Percentiles rank a stretch among this genome's conserved stretches.
Evolutionary conservation across 2,888 invertebrate genomes (phyloP).

Genomic region (Drosophila borborema): DNA sequence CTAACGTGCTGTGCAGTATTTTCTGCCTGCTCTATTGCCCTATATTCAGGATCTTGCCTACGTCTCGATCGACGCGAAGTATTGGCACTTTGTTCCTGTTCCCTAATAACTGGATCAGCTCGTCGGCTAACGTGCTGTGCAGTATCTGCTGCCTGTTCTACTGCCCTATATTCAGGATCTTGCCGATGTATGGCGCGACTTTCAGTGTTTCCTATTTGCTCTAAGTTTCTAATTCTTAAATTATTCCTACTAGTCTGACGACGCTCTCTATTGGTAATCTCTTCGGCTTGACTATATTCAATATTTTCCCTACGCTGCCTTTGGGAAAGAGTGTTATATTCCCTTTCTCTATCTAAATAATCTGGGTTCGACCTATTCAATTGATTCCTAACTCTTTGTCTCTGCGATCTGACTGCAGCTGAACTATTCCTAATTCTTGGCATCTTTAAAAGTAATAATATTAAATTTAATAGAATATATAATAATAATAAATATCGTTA

Average conservation of each 20-base stretch:
- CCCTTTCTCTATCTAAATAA: neutral
- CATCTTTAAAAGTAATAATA: neutral
- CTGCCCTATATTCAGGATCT: too few relatives aligned
- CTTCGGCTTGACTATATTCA: neutral
- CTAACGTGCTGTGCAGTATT: too few relatives aligned
- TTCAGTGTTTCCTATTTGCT: neutral
- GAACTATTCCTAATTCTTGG: neutral
- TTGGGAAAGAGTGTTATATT: neutral
- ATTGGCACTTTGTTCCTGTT: too few relatives aligned
- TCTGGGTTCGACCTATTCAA: neutral
- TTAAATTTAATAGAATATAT: too few relatives aligned
- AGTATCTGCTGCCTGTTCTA: too few relatives aligned
- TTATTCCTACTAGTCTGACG: neutral
- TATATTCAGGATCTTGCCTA: too few relatives aligned
- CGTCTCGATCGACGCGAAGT: too few relatives aligned
- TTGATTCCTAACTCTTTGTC: neutral
- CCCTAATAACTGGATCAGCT: too few relatives aligned
- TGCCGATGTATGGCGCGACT: neutral
- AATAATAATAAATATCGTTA: too few relatives aligned
- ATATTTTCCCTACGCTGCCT: neutral
- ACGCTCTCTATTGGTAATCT: neutral
- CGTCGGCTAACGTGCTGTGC: too few relatives aligned
- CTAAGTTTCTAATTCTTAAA: neutral
- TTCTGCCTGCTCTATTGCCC: too few relatives aligned
- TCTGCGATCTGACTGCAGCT: neutral